Evolutionary conservation across 2,113 vertebrate genomes (phyloP), one percentile per base, ranked within the genome.

Genomic region (Fregetta grallaria): DNA sequence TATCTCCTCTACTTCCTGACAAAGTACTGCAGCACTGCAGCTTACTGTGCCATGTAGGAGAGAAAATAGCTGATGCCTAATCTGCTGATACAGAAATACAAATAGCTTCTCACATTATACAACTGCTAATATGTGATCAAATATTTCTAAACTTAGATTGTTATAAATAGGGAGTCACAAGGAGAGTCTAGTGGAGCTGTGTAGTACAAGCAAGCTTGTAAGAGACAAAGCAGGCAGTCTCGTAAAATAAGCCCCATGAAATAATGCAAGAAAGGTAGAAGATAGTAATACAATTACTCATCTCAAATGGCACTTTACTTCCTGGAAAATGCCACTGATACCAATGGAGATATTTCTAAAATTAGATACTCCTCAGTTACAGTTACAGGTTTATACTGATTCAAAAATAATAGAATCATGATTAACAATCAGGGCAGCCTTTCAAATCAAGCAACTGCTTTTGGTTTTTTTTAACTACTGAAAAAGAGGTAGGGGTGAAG

Each of bases 101-200:
- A 83, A 96, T 36, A 94, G 74, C 44, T 90, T 86, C 77, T 94
- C 67, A 76, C n/a, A 45, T 87, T 87, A 66, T 78, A 91, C 53
- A 42, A 49, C 84, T 65, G 73, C n/a, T 94, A 92, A 91, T 96
- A 95, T 61, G 68, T 63, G 90, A 96, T 71, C 92, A 95, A 94
- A 94, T 78, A 89, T 76, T 95, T 94, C 95, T 92, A 92, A 89
- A 94, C 14, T 91, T 95, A 95, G 92, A 58, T 76, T 0, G 4
- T 81, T 94, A 85, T 90, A 91, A 97, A 94, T 84, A 94, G 53
- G 49, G 40, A 92, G 52, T 55, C 58, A 79, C 18, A 50, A 79
- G 36, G 58, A 79, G 15, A 82, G 19, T 78, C 66, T 81, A 62
- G 79, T 9, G 50, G 36, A 72, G 73, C 47, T 62, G 11, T 30